phyloP scores from a whole-genome alignment of 2,797 vertebrate genomes.

The Dryobates pubescens region DNA sequence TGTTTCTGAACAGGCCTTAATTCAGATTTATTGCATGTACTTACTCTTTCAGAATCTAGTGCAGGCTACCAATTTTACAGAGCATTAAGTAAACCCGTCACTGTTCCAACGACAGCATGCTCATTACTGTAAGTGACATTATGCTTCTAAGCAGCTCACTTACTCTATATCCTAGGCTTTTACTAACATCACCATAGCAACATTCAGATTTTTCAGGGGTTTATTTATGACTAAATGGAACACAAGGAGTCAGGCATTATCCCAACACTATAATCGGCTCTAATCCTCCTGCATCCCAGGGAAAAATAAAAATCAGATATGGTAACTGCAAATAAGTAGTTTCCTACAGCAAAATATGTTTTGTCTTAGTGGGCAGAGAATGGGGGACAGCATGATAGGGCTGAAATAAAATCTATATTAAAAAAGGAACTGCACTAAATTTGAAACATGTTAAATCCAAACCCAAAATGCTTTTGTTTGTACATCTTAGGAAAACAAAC shows the following conservation, averaged over 20 bases:
- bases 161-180: constrained; percentile 51
- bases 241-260: constrained; percentile 71
- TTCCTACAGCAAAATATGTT: background rate
- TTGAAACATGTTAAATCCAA: background rate
- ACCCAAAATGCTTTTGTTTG: background rate
- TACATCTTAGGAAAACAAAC: background rate
- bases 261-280: constrained; percentile 75
- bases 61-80: background rate
- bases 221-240: constrained; percentile 74
- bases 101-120: background rate
- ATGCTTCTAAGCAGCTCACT: constrained; percentile 47
- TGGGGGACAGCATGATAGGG: background rate
- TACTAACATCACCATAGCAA: constrained; percentile 72
- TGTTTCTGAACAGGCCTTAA: background rate
- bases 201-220: constrained; percentile 63
- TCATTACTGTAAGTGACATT: constrained; percentile 68
- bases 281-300: constrained; percentile 69
- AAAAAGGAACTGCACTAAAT: background rate
- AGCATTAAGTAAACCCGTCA: constrained; percentile 17
- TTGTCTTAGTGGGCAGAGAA: background rate
- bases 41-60: background rate
- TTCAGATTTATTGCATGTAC: background rate
- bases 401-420: constrained; percentile 4
- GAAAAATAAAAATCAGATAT: constrained; percentile 66
- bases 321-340: background rate